Evolutionary conservation across 2,113 vertebrate genomes (phyloP).

Genomic region (Stegastes partitus): DNA sequence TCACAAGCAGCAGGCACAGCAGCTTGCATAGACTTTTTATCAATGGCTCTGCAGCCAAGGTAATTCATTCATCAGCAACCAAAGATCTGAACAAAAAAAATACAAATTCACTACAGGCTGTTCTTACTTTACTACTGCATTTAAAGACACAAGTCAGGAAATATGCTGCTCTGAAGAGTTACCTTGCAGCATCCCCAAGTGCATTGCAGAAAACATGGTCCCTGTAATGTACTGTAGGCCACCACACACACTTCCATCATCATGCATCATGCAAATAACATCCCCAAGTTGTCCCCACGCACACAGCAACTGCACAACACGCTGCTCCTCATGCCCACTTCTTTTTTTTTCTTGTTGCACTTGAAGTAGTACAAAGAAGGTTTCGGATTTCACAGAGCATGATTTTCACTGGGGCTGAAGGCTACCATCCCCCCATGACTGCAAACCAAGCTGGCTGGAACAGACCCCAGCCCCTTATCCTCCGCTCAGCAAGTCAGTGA

Average conservation of each 20-base stretch:
- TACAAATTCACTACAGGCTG: slow-evolving; percentile 5
- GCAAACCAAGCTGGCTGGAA: slow-evolving; percentile 74
- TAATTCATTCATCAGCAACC: slow-evolving; percentile 49
- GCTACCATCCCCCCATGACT: slow-evolving; percentile 81
- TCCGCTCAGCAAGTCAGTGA: slow-evolving; percentile 51
- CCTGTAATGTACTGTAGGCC: slow-evolving; percentile 30
- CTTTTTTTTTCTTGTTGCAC: slow-evolving; percentile 49
- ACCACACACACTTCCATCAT: slow-evolving; percentile 7
- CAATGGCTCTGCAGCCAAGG: slow-evolving; percentile 42
- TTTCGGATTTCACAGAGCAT: slow-evolving; percentile 84
- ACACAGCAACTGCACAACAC: background rate
- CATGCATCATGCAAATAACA: slow-evolving; percentile 20
- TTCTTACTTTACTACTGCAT: slow-evolving; percentile 7
- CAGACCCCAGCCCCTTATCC: slow-evolving; percentile 68
- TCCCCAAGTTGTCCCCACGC: slow-evolving; percentile 11
- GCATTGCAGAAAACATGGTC: background rate
- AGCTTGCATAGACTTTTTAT: slow-evolving; percentile 24
- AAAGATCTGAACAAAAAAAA: background rate
- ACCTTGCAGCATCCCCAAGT: slow-evolving; percentile 9
- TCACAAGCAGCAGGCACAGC: slow-evolving; percentile 35
- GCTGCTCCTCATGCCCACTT: slow-evolving; percentile 31
- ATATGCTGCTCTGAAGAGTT: background rate
- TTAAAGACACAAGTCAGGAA: slow-evolving; percentile 1
- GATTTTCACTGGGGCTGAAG: slow-evolving; percentile 71
- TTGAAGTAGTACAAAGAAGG: slow-evolving; percentile 78